Evolutionary conservation across 2,888 invertebrate genomes (phyloP).

Genomic region (Ethmia dodecea): DNA sequence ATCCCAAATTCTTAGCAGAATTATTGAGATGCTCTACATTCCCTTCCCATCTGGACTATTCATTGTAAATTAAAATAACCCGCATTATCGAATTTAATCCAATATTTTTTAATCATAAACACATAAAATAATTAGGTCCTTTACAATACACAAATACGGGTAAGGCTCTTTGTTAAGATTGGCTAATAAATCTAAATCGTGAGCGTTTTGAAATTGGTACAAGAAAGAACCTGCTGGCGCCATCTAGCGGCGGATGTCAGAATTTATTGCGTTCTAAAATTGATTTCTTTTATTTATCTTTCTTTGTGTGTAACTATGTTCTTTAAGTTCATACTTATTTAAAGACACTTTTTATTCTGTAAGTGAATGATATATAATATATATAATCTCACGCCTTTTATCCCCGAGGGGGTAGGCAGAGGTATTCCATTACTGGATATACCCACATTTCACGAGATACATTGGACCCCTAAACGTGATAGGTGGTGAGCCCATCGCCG

Average conservation of each 20-base stretch:
- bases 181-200: slow-evolving; percentile 8
- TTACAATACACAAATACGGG: slow-evolving; percentile 18
- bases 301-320: background rate
- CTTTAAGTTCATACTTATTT: background rate
- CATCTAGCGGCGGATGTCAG: slow-evolving; percentile 6
- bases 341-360: background rate
- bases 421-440: no score
- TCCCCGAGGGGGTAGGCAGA: background rate
- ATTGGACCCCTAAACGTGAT: no score
- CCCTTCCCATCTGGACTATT: no score
- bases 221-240: slow-evolving; percentile 8
- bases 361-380: no score
- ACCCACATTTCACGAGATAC: no score
- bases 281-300: background rate
- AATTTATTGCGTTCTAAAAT: background rate
- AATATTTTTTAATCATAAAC: slow-evolving; percentile 13
- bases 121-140: slow-evolving; percentile 16
- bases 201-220: slow-evolving; percentile 5
- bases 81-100: slow-evolving; percentile 1
- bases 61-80: no score
- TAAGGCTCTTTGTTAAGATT: no score
- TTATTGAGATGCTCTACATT: no score
- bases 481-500: no score
- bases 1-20: no score
- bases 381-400: no score